Conservation (phyloP, 2,888 invertebrate genomes). For the Panopea generosa region DNA sequence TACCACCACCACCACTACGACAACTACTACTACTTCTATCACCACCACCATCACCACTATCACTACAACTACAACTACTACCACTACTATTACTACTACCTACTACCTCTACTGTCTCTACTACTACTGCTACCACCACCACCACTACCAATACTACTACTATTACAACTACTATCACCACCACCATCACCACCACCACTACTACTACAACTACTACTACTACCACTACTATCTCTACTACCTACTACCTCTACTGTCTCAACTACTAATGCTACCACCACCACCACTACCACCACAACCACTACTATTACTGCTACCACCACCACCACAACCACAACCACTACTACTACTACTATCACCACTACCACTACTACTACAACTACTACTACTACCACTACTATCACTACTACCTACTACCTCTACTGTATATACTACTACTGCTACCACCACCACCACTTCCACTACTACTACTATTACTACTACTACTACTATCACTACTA, state of each 20-base stretch:
- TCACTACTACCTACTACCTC: background rate
- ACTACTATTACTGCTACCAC: conserved; percentile 26
- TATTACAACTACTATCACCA: conserved; percentile 1
- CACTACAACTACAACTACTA: too few species aligned
- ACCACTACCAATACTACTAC: too few species aligned
- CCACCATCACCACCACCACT: too few species aligned
- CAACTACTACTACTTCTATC: too few species aligned
- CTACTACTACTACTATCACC: conserved; percentile 25
- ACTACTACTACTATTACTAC: background rate
- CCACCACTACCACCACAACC: conserved; percentile 28
- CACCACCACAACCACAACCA: conserved; percentile 9
- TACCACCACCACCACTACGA: too few species aligned
- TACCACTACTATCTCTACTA: too few species aligned
- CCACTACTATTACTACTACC: conserved; percentile 11
- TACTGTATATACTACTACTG: background rate
- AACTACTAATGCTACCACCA: conserved; percentile 9
- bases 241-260: conserved; percentile 30
- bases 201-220: too few species aligned
- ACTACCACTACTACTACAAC: too few species aligned
- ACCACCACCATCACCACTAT: background rate
- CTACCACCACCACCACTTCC: background rate
- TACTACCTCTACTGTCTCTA: background rate
- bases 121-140: too few species aligned
- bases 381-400: background rate
- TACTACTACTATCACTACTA: conserved; percentile 7